Conservation (phyloP, 2,888 invertebrate genomes). For the Tyria jacobaeae region DNA sequence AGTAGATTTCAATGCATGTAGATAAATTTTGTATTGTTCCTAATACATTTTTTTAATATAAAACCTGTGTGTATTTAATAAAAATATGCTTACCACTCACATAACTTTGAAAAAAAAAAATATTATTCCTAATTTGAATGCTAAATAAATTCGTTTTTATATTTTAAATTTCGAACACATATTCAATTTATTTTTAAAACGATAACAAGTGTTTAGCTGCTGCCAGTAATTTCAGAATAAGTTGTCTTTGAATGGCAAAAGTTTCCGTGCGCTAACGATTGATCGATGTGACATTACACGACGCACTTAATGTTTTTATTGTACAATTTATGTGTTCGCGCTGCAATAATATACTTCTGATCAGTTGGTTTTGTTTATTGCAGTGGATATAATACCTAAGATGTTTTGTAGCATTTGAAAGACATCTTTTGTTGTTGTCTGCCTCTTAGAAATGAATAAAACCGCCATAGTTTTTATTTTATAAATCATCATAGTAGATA, state of each 20-base stretch:
- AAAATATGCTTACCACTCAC: too few species aligned
- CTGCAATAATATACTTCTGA: constrained; percentile 38
- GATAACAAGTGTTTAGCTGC: constrained; percentile 8
- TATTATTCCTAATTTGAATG: not conserved
- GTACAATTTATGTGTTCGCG: constrained; percentile 46
- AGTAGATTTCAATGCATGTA: not conserved
- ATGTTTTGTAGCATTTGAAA: not conserved
- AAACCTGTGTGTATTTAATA: too few species aligned
- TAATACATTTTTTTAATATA: too few species aligned
- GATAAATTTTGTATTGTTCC: too few species aligned
- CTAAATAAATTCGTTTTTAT: not conserved
- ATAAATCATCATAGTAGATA: not conserved
- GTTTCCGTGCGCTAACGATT: constrained; percentile 49
- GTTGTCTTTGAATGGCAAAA: constrained; percentile 46
- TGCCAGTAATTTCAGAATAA: constrained; percentile 44
- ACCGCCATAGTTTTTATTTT: not conserved
- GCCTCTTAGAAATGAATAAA: not conserved
- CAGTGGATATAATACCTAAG: not conserved
- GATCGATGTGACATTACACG: constrained; percentile 59
- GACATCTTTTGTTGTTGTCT: not conserved
- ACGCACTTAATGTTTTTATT: constrained; percentile 39
- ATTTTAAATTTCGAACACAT: constrained; percentile 1
- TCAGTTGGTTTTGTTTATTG: constrained; percentile 4
- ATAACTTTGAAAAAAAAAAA: too few species aligned
- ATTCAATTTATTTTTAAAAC: not conserved